Percentiles rank a stretch among this genome's conserved stretches.
Conservation (phyloP, 2,113 vertebrate genomes). For the Acrocephalus arundinaceus region DNA sequence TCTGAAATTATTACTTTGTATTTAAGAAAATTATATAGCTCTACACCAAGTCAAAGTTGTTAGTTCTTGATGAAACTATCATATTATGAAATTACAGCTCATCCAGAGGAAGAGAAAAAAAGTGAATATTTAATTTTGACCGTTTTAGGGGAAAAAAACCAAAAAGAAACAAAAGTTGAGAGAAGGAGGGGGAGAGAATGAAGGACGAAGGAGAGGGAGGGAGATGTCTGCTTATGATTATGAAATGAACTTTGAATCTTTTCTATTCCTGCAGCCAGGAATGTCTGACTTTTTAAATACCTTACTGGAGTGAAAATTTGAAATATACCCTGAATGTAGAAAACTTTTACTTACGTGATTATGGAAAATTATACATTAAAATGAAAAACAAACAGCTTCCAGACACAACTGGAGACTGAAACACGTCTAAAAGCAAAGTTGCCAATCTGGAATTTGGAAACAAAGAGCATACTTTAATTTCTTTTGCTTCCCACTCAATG, state of each 20-base stretch:
- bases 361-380: constrained; percentile 50
- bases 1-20: constrained; percentile 66
- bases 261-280: constrained; percentile 66
- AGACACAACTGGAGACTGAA: constrained; percentile 66
- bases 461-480: constrained; percentile 66
- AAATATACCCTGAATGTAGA: constrained; percentile 10
- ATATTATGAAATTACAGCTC: constrained; percentile 65
- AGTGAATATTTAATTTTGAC: constrained; percentile 33
- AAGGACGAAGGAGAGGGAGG: not conserved
- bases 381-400: constrained; percentile 41
- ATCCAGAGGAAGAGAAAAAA: constrained; percentile 26
- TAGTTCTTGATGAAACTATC: constrained; percentile 68
- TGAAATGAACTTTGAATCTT: constrained; percentile 72
- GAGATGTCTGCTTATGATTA: constrained; percentile 78
- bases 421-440: constrained; percentile 46
- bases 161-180: not conserved
- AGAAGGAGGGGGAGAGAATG: not conserved
- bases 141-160: not conserved
- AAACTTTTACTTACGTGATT: constrained; percentile 10
- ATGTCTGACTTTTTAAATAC: constrained; percentile 62
- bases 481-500: constrained; percentile 46
- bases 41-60: constrained; percentile 59
- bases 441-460: constrained; percentile 66
- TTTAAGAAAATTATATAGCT: constrained; percentile 62
- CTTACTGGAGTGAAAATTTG: constrained; percentile 57